Conservation (phyloP, 1,140 invertebrate species). For the Scaptomyza montana region DNA sequence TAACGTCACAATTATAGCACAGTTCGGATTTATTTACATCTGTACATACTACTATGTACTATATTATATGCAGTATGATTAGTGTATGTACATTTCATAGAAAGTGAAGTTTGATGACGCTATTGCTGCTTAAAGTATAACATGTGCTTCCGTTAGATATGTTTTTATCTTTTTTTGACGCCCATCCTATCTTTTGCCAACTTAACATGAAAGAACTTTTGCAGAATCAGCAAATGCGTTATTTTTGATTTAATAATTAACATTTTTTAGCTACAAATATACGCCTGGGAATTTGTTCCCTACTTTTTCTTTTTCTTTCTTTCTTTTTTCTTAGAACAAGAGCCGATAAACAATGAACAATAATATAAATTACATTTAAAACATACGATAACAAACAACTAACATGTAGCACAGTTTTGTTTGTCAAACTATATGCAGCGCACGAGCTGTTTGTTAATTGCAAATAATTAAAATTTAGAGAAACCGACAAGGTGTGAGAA, state of each 20-base stretch:
- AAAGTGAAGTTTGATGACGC: slow-evolving; percentile 13
- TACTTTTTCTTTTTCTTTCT: too few relatives aligned
- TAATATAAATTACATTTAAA: too few relatives aligned
- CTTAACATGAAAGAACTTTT: neutral
- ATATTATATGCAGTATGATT: neutral
- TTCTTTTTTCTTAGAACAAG: too few relatives aligned
- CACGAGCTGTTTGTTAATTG: slow-evolving; percentile 15
- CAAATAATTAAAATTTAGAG: slow-evolving; percentile 22
- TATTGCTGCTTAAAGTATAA: neutral
- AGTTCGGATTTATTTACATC: neutral
- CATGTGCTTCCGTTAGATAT: slow-evolving; percentile 28
- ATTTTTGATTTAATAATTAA: neutral
- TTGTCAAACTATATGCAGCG: slow-evolving; percentile 5
- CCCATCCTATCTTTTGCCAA: too few relatives aligned
- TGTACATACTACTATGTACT: too few relatives aligned
- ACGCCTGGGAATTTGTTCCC: too few relatives aligned
- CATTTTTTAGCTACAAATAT: too few relatives aligned
- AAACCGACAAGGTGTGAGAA: slow-evolving; percentile 51
- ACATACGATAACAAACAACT: too few relatives aligned
- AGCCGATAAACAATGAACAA: too few relatives aligned
- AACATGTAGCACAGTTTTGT: too few relatives aligned
- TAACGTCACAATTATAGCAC: neutral
- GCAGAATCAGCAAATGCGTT: slow-evolving; percentile 17
- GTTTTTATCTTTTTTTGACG: slow-evolving; percentile 7
- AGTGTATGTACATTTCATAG: neutral